Base-by-base conservation (phyloP, 2,113 vertebrate species). In the Sprattus sprattus region DNA sequence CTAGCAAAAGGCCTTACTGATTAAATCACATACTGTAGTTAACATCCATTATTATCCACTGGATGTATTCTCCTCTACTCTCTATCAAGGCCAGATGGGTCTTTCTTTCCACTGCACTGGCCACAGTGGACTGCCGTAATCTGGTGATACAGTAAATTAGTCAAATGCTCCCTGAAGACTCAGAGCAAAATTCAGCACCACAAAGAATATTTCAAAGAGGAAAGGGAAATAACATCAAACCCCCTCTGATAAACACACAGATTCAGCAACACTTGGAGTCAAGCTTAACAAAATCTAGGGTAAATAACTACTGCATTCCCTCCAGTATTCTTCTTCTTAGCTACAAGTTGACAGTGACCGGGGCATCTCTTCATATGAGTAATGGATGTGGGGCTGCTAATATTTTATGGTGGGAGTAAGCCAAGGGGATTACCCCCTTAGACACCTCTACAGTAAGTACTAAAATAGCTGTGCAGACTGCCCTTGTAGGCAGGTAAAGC, bases 391-490 rank as follows among this genome's bases (percentile, higher is more conserved):
- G 9, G 28, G 83, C 83, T 84, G 18, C 49, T 75, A 25, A 78
- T 47, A 52, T 83, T 85, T 45, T 45, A 46, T 45, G 57, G n/a
- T 54, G 86, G 44, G 81, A 46, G 82, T 67, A 44, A 60, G 52
- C 82, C 85, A 45, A 1, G 15, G 25, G 84, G 80, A 84, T 89
- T 83, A 82, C 81, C 84, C 49, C 64, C 64, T 11, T 45, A 50
- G 50, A 54, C 49, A 86, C 82, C 71, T 60, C 50, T 45, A 22
- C 50, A 82, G 45, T 54, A 52, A 71, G 50, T 57, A 82, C 71
- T 78, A 78, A 89, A 86, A 80, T 57, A 81, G 82, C 84, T 64
- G 60, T 45, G n/a, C 84, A 84, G 57, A 85, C 82, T 60, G 54
- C 6, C 54, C 18, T 60, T 71, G n/a, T 28, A 71, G 87, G 54